Evolutionary conservation across 2,113 vertebrate genomes (phyloP).

Genomic region (Leptodactylus fuscus): DNA sequence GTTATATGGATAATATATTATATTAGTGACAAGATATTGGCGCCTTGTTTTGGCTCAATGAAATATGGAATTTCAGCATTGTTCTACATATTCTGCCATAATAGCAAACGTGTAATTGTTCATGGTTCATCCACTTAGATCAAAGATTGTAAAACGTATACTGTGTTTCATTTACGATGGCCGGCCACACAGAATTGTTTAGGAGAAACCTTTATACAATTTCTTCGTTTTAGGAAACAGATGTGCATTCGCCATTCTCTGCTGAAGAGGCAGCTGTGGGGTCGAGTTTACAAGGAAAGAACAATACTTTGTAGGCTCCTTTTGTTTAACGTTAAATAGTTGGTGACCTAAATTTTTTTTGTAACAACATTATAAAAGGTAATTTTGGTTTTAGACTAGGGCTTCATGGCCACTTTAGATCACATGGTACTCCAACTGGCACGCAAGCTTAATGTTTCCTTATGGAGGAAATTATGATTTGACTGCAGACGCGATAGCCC

Average conservation of each 20-base stretch:
- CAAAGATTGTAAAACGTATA: slow-evolving; percentile 49
- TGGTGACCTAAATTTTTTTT: neutral
- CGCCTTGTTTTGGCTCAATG: slow-evolving; percentile 43
- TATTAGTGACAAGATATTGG: slow-evolving; percentile 56
- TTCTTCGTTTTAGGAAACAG: slow-evolving; percentile 60
- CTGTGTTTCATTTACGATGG: slow-evolving; percentile 57
- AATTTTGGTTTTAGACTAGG: neutral
- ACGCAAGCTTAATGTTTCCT: neutral
- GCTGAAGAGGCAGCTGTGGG: slow-evolving; percentile 20
- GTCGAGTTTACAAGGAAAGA: neutral
- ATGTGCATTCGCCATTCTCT: slow-evolving; percentile 45
- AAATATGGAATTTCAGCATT: slow-evolving; percentile 31
- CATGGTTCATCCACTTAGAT: slow-evolving; percentile 42
- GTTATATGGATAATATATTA: slow-evolving; percentile 45
- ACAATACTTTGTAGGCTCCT: slow-evolving; percentile 4
- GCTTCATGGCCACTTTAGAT: neutral
- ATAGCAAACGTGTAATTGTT: slow-evolving; percentile 22
- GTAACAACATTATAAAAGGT: neutral
- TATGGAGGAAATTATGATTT: neutral
- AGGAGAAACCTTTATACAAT: slow-evolving; percentile 55
- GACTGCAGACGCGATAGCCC: no score
- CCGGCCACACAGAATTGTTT: slow-evolving; percentile 60
- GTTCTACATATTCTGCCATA: neutral
- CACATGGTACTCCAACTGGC: neutral
- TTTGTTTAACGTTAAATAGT: slow-evolving; percentile 17